Evolutionary conservation across 1,140 invertebrate genomes (phyloP), one percentile per base, ranked within the genome.

Genomic region (Aporrectodea caliginosa): DNA sequence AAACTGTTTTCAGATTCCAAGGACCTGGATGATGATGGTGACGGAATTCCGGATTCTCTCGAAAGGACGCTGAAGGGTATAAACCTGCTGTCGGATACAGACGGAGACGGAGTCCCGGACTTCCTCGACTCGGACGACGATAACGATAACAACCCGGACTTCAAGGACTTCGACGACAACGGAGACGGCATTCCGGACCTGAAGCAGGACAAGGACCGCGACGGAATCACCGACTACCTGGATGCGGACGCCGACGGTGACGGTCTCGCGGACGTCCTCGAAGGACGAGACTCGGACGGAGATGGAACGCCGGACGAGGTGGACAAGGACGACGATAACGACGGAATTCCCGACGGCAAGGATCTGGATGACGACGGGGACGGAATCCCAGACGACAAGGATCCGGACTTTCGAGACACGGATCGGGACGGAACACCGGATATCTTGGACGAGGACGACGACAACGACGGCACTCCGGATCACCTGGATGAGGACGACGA

Each of bases 401-500:
- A 72, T 72, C n/a, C n/a, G n/a, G 31, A 72, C 14, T 29, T 72
- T 32, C 70, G n/a, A 6, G 31, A 72, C 70, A 32, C 70, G 2
- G 70, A 29, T 27, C 29, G 31, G 16, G 22, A 33, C 73, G 73
- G 43, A 6, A 22, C 6, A 58, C 43, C 43, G 43, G 77, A 78
- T 33, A 35, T 27, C 16, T n/a, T 43, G 31, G 77, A 78, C 33
- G 77, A 78, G 0, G 77, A 78, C 31, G 77, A 58, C 68, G 43
- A 69, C 68, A 1, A 71, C 29, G 77, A 78, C 27, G 77, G 77
- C 29, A 70, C 69, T 33, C 77, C 77, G 12, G 77, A 78, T 78
- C 69, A 70, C 68, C 27, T 78, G 27, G 77, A 78, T 70, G 58
- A 70, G 2, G 77, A 78, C 69, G 77, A 69, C 77, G 77, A 78